Percentiles rank a stretch among this genome's conserved stretches.
Evolutionary conservation across 1,140 invertebrate species (phyloP).

Genomic region (Lerema accius): DNA sequence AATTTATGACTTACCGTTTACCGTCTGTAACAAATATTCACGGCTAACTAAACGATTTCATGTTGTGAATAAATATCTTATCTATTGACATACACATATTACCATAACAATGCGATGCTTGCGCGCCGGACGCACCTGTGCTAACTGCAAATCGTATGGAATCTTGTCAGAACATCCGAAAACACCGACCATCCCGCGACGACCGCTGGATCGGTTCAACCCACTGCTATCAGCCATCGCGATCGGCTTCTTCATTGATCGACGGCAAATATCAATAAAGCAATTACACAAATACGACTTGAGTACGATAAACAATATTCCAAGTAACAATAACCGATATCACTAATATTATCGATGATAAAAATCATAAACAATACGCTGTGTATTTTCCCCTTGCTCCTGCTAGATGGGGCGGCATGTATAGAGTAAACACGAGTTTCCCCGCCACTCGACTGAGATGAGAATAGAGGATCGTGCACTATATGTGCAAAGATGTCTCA

Average conservation of each 20-base stretch:
- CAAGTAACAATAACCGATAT: background rate
- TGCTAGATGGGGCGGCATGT: too few relatives aligned
- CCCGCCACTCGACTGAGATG: background rate
- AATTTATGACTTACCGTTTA: conserved; percentile 10
- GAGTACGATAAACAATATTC: too few relatives aligned
- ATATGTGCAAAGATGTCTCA: conserved; percentile 31
- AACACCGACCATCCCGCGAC: background rate
- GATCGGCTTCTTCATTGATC: too few relatives aligned
- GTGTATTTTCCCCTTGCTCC: background rate
- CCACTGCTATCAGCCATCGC: too few relatives aligned
- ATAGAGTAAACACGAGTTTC: too few relatives aligned
- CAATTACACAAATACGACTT: too few relatives aligned
- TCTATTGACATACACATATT: background rate
- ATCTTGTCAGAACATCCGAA: background rate
- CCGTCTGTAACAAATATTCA: background rate
- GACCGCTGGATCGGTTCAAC: too few relatives aligned
- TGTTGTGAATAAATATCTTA: background rate
- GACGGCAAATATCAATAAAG: too few relatives aligned
- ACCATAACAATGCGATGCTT: conserved; percentile 6
- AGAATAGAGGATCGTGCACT: conserved; percentile 18
- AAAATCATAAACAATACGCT: too few relatives aligned
- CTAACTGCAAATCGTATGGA: background rate
- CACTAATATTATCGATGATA: background rate
- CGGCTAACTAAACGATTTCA: conserved; percentile 6
- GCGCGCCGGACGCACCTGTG: conserved; percentile 2